Evolutionary conservation across 2,888 invertebrate genomes (phyloP).

Genomic region (Trilocha varians): DNA sequence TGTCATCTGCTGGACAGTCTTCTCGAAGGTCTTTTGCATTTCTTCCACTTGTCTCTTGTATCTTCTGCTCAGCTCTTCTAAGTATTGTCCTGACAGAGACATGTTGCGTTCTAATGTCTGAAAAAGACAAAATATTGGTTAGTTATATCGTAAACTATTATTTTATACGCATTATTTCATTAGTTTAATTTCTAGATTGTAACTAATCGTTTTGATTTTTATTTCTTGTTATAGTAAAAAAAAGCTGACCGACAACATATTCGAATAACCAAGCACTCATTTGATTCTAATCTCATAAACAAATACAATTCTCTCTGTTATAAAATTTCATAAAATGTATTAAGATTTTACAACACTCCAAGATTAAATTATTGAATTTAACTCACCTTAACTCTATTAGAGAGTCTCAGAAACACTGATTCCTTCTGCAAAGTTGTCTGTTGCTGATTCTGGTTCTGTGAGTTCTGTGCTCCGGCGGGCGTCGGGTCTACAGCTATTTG

Average conservation of each 20-base stretch:
- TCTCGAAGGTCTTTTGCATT: constrained; percentile 88
- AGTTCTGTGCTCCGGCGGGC: constrained; percentile 51
- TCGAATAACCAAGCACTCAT: too few species aligned
- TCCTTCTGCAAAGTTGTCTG: constrained; percentile 81
- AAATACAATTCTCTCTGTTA: too few species aligned
- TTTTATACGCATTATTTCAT: too few species aligned
- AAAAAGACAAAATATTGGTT: constrained; percentile 13
- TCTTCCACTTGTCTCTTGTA: constrained; percentile 98
- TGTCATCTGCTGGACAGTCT: constrained; percentile 80
- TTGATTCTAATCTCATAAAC: too few species aligned
- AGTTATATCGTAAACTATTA: neutral
- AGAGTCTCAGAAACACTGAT: constrained; percentile 95
- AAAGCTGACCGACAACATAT: too few species aligned
- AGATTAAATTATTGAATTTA: constrained; percentile 1
- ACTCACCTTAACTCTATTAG: constrained; percentile 93
- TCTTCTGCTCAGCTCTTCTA: constrained; percentile 94
- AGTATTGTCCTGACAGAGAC: constrained; percentile 95
- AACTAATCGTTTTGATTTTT: neutral
- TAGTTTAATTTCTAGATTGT: too few species aligned
- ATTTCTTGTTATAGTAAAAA: neutral
- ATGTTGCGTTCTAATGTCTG: constrained; percentile 96
- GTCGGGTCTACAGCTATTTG: constrained; percentile 63
- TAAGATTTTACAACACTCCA: too few species aligned
- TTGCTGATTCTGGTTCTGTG: constrained; percentile 43
- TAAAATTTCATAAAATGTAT: too few species aligned